phyloP scores from a whole-genome alignment of 2,888 invertebrate genomes.

The Lasioglossum villosulum region DNA sequence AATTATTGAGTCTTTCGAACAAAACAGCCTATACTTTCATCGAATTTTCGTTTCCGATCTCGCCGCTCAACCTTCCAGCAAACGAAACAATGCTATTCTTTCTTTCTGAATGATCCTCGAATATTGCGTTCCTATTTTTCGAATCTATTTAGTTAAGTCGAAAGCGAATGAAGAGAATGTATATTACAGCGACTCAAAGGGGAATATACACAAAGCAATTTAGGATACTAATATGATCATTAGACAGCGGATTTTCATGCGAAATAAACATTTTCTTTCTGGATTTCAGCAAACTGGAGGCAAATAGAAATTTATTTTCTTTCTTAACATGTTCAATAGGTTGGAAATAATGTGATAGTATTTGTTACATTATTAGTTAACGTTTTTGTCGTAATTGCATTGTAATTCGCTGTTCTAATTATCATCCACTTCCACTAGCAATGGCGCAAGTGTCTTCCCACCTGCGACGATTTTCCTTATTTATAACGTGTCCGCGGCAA shows the following conservation, averaged over 20 bases:
- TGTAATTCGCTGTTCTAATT: too few species aligned
- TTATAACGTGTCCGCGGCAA: neutral
- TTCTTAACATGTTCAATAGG: too few species aligned
- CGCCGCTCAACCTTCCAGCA: neutral
- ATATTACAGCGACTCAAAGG: neutral
- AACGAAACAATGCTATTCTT: neutral
- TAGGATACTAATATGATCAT: too few species aligned
- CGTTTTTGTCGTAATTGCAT: too few species aligned
- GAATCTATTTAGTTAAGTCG: neutral
- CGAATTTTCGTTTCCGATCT: too few species aligned
- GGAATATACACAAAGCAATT: too few species aligned
- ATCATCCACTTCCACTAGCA: neutral
- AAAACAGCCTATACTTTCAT: neutral
- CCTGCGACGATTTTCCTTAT: neutral
- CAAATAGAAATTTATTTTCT: too few species aligned
- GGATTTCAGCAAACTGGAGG: too few species aligned
- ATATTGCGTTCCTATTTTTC: neutral
- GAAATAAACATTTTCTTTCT: too few species aligned
- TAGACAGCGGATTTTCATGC: too few species aligned
- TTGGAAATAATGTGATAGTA: too few species aligned
- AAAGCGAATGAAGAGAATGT: neutral
- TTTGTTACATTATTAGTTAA: too few species aligned
- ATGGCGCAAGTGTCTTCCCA: neutral
- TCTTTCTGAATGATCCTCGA: neutral
- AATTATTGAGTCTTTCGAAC: neutral